Base-by-base conservation (phyloP, 2,113 vertebrate species). In the Opisthocomus hoazin region DNA sequence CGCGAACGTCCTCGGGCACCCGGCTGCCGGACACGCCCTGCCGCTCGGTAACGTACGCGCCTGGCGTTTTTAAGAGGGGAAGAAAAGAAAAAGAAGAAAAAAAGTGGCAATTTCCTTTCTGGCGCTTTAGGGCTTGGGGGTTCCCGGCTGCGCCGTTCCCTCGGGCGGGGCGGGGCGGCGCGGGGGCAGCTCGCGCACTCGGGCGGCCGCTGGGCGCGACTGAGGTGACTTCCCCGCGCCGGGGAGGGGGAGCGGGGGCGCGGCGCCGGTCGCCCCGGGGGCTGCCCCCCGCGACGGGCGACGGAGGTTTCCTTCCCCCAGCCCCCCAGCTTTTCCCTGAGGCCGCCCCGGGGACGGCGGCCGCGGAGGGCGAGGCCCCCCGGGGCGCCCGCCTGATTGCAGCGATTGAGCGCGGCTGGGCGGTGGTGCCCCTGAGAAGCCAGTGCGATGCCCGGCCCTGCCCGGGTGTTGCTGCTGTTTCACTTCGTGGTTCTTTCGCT, bases 31-130 rank as follows among this genome's bases (percentile, higher is more conserved):
- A 3, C 23, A 6, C 56, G 65, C 16, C 73, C n/a, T 3, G 71
- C 34, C 20, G 26, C 64, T 8, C 69, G 74, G 78, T 69, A 77
- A 58, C 2, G 78, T 10, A 6, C 3, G 58, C 41, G 7, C 29
- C 37, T 4, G 61, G 51, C 46, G 10, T 10, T 32, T 12, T 12
- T 21, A 23, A 16, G 29, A 43, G 3, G 13, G n/a, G n/a, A n/a
- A n/a, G 2, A 2, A 1, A 11, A 26, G 22, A 19, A 16, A 18
- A 19, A 21, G 2, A 17, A 11, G 3, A 19, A 9, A 17, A 9
- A 15, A 4, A 20, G 17, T 8, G 19, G 15, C 74, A 3, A 15
- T 32, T 65, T 76, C 48, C 14, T 8, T 29, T 29, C 11, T 22
- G 2, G 12, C 30, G 10, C 1, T 20, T 30, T 5, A 29, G 24